Evolutionary conservation across 2,797 vertebrate species (phyloP).

Genomic region (Sternarchorhynchus goeldii): DNA sequence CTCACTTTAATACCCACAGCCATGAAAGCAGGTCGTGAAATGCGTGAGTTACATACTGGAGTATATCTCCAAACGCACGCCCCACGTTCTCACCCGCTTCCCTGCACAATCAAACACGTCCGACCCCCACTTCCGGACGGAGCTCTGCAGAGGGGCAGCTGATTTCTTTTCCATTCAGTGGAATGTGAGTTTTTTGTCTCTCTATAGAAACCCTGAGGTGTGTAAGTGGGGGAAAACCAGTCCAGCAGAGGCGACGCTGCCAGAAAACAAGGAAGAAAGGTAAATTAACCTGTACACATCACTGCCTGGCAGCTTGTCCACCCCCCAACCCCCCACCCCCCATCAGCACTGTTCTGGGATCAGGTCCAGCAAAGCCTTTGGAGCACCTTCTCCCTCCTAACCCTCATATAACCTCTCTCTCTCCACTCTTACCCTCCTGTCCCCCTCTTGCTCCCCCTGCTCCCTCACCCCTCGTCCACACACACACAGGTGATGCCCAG

Average conservation of each 20-base stretch:
- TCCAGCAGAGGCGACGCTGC: conserved; percentile 31
- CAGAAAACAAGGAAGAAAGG: conserved; percentile 44
- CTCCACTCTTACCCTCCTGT: not conserved
- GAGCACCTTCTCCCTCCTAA: conserved; percentile 24
- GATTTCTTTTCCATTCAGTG: conserved; percentile 24
- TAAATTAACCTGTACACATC: conserved; percentile 45
- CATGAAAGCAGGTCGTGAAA: conserved; percentile 66
- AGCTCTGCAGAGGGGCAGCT: conserved; percentile 33
- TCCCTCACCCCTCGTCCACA: conserved; percentile 12
- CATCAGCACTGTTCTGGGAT: conserved; percentile 53
- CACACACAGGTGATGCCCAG: conserved; percentile 25
- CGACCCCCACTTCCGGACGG: conserved; percentile 20
- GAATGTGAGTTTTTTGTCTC: conserved; percentile 26
- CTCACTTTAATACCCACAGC: conserved; percentile 72
- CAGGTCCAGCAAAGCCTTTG: conserved; percentile 41
- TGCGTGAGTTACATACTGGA: conserved; percentile 61
- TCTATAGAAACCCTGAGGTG: conserved; percentile 15
- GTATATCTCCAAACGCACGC: conserved; percentile 51
- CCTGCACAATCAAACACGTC: too few relatives aligned
- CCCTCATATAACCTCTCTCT: conserved; percentile 4
- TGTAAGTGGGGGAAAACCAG: conserved; percentile 15
- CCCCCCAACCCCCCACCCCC: not conserved
- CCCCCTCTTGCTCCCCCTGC: not conserved
- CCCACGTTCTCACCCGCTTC: conserved; percentile 1
- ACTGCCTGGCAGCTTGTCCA: conserved; percentile 47